Conservation (phyloP, 64 coral and sea anemone species). For the Montipora sp. region DNA sequence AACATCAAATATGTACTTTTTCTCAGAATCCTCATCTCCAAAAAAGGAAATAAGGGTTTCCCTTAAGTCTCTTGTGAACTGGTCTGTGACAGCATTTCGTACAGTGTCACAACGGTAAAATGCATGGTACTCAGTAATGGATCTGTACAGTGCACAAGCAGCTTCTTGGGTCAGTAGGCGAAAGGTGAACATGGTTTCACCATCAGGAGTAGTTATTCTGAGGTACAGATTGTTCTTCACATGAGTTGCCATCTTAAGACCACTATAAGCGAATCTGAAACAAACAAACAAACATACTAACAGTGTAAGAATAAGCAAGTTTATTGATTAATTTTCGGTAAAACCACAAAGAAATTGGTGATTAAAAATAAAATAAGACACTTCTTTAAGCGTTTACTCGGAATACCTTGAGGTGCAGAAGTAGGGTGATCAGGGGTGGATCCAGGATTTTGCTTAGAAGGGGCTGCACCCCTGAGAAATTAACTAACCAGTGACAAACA, state of each 20-base stretch:
- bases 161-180: constrained; percentile 72
- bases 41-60: constrained; percentile 91
- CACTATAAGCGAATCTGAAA: constrained; percentile 78
- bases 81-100: constrained; percentile 75
- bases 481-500: no score
- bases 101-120: constrained; percentile 98
- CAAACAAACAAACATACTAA: background rate
- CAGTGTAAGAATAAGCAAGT: background rate
- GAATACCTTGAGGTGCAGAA: no score
- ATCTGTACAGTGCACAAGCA: constrained; percentile 84
- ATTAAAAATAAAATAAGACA: no score
- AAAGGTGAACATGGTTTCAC: constrained; percentile 74
- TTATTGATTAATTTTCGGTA: no score
- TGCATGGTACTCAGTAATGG: constrained; percentile 96
- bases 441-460: no score
- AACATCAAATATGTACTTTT: constrained; percentile 99
- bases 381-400: no score
- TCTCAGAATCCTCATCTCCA: constrained; percentile 95
- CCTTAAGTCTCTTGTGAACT: constrained; percentile 97
- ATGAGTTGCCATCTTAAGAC: constrained; percentile 91
- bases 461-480: no score
- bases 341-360: no score
- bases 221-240: constrained; percentile 71
- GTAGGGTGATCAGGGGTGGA: no score
- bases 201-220: constrained; percentile 59